Percentiles rank a stretch among this genome's conserved stretches.
Evolutionary conservation across 2,797 vertebrate species (phyloP).

Genomic region (Halcyon leucocephala): DNA sequence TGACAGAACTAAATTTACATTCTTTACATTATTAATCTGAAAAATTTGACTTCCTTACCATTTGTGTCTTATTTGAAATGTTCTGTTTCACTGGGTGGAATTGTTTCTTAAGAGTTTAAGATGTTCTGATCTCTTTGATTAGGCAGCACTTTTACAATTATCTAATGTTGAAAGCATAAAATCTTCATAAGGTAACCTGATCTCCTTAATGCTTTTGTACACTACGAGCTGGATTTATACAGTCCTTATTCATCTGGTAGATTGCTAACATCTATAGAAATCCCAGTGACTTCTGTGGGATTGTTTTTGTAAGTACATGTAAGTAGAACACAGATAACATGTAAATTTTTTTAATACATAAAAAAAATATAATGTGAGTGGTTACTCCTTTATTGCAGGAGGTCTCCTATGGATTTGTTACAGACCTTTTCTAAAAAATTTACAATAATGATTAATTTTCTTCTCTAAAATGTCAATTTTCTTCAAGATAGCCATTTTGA

Average conservation of each 20-base stretch:
- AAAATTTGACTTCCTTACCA: background rate
- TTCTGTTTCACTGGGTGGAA: background rate
- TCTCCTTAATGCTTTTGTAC: background rate
- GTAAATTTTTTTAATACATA: background rate
- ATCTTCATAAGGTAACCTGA: background rate
- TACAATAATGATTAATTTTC: background rate
- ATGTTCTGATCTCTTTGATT: background rate
- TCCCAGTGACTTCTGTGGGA: background rate
- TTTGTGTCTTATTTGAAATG: background rate
- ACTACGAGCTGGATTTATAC: background rate
- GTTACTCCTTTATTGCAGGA: background rate
- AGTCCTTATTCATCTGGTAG: background rate
- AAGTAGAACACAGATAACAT: background rate
- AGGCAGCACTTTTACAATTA: background rate
- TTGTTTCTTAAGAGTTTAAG: background rate
- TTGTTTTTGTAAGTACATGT: background rate
- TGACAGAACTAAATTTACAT: background rate
- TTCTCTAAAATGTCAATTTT: background rate
- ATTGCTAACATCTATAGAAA: background rate
- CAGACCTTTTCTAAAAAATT: background rate
- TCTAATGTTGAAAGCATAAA: background rate
- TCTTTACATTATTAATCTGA: background rate
- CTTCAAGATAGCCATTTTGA: background rate
- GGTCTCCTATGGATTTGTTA: background rate
- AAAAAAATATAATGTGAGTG: background rate